A percentile compares a stretch with the other conserved stretches of the same genome.
Conservation (phyloP, 1,140 invertebrate species). For the Homarus americanus region DNA sequence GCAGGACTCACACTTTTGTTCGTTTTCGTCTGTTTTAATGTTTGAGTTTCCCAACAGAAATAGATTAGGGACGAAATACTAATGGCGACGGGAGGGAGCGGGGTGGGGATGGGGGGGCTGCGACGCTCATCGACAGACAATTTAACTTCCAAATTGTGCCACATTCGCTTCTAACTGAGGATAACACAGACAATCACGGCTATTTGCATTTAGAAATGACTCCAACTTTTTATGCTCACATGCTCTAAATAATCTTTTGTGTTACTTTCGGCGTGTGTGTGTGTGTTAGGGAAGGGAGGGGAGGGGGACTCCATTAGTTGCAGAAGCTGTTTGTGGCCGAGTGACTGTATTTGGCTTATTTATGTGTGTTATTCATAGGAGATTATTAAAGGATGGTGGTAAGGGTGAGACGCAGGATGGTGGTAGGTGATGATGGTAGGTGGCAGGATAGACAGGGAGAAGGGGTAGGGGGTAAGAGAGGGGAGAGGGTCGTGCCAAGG, state of each 20-base stretch:
- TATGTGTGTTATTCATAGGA: conserved; percentile 12
- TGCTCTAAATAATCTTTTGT: conserved; percentile 60
- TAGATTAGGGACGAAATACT: conserved; percentile 44
- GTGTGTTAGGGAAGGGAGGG: background rate
- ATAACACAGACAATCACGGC: conserved; percentile 60
- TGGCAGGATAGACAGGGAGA: background rate
- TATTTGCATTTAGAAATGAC: conserved; percentile 61
- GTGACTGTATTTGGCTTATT: conserved; percentile 43
- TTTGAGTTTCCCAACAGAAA: conserved; percentile 42
- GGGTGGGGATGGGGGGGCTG: background rate
- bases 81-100: conserved; percentile 26
- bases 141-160: conserved; percentile 66
- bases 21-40: conserved; percentile 17
- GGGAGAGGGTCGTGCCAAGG: too few relatives aligned
- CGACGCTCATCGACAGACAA: conserved; percentile 42
- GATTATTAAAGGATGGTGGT: background rate
- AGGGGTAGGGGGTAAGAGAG: background rate
- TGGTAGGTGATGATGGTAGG: too few relatives aligned
- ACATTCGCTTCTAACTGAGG: conserved; percentile 59
- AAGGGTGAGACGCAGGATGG: background rate
- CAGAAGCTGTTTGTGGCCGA: conserved; percentile 8
- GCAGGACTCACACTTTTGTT: conserved; percentile 19
- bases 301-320: conserved; percentile 3
- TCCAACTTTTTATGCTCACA: conserved; percentile 48
- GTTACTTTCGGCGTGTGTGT: background rate